Evolutionary conservation across 2,113 vertebrate genomes (phyloP).

Genomic region (Falco punctatus): DNA sequence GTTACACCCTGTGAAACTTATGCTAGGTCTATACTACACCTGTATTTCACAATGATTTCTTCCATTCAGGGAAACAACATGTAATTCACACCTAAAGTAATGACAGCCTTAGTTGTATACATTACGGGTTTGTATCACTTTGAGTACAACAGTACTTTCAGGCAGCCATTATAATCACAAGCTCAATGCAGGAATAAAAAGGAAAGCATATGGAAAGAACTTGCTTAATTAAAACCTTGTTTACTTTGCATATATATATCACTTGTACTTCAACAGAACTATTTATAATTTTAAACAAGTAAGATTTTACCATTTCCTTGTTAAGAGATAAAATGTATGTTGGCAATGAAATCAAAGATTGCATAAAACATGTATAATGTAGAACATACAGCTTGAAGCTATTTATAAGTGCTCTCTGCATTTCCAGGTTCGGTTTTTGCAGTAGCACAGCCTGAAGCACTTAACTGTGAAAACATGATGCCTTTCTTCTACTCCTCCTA

Average conservation of each 20-base stretch:
- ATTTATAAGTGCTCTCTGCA: slow-evolving; percentile 25
- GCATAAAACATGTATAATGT: slow-evolving; percentile 8
- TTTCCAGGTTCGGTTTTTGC: background rate
- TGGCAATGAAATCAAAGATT: background rate
- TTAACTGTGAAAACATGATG: background rate
- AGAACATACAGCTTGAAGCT: slow-evolving; percentile 41
- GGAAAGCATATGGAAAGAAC: background rate
- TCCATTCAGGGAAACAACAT: background rate
- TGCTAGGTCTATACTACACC: background rate
- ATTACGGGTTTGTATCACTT: background rate
- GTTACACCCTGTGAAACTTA: background rate
- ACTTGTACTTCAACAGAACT: background rate
- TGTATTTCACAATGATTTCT: background rate
- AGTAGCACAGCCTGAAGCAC: background rate
- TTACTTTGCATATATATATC: background rate
- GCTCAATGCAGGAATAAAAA: background rate
- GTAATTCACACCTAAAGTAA: background rate
- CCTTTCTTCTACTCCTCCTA: slow-evolving; percentile 37
- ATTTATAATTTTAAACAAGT: background rate
- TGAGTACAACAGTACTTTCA: background rate
- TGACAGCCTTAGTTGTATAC: background rate
- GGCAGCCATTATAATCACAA: background rate
- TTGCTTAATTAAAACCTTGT: background rate
- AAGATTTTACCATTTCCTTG: background rate
- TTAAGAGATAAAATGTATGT: background rate